Evolutionary conservation across 2,888 invertebrate species (phyloP), one percentile per base, ranked within the genome.

Genomic region (Heliothis peltigera): DNA sequence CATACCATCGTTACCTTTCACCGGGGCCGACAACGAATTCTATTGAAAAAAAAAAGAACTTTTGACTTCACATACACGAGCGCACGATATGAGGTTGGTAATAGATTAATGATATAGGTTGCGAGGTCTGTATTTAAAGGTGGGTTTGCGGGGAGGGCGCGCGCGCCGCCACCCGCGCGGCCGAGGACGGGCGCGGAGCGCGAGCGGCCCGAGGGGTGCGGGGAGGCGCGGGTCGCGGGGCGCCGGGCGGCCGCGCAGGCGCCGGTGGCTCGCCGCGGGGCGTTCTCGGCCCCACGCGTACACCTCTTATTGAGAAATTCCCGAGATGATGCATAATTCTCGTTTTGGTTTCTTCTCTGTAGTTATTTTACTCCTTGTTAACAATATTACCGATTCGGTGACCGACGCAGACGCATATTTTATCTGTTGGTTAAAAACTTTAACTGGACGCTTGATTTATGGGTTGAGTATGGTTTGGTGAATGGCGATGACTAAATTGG

Each of bases 61-160:
- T 73, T 71, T 71, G 42, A 86, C 85, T 85, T 84, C 88, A 88
- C 87, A 87, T 88, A 85, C 89, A 87, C 88, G 87, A 89, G 89
- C 88, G 88, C 88, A 88, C 86, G 88, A 83, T 87, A 88, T 88
- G 87, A 84, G 83, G 84, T 80, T 77, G 82, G 90, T 93, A 94
- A 94, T 94, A 94, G 93, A 94, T 94, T 93, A 94, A 94, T 94
- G 94, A 93, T 93, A 93, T 89, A 88, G 92, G 89, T 88, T 89
- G 89, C 85, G 84, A 89, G 88, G 87, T 88, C 89, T 90, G 91
- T 88, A 85, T 91, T 90, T 90, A 89, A 91, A 90, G 86, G 88
- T 51, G 18, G 69, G 60, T 47, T 51, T 18, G 80, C 77, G 86
- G 84, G 83, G 76, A 81, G 86, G 84, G 86, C 86, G 86, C 82